These are phyloP conservation scores for Herpetotheres cachinnans DNA, from an alignment of 2,113 vertebrate genomes.

Conservation along the genomic window DNA sequence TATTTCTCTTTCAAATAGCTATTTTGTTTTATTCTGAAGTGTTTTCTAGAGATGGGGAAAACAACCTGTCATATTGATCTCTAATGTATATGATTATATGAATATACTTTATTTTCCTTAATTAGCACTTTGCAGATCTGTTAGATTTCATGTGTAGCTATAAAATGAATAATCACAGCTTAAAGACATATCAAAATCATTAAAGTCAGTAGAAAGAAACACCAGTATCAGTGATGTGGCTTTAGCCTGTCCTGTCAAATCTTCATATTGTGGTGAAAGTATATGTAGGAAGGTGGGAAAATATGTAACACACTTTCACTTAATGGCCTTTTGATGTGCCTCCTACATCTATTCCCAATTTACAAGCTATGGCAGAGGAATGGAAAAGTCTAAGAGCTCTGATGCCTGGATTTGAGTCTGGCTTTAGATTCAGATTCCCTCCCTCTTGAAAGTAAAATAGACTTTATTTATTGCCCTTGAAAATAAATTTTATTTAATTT, in stretches of 20 bases:
- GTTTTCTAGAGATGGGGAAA: neutral
- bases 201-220: neutral
- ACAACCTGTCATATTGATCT: conserved; percentile 27
- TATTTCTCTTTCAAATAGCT: neutral
- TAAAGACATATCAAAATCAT: neutral
- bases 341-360: neutral
- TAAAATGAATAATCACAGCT: neutral
- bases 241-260: neutral
- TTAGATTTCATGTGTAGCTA: conserved; percentile 10
- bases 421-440: neutral
- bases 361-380: neutral
- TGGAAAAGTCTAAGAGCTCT: neutral
- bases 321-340: conserved; percentile 15
- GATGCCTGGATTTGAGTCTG: neutral
- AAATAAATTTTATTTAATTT: neutral
- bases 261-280: neutral
- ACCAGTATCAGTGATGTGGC: neutral
- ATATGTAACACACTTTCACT: neutral
- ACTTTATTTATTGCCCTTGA: neutral
- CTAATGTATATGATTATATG: conserved; percentile 12
- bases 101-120: neutral
- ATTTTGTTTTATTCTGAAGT: neutral
- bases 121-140: neutral
- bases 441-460: neutral
- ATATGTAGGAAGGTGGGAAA: neutral